Conservation (phyloP, 2,888 invertebrate genomes). For the Lutraria lutraria region DNA sequence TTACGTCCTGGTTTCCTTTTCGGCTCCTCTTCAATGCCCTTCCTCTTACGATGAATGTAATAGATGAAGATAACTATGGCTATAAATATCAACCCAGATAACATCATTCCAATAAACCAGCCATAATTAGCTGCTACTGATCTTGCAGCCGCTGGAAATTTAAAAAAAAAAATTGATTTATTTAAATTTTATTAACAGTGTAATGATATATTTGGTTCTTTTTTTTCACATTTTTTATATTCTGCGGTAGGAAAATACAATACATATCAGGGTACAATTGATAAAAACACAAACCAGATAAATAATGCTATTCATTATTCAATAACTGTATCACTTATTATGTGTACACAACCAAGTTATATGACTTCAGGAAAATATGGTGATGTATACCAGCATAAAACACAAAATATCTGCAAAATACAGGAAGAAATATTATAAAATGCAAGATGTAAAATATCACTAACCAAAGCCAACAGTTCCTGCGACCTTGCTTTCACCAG, state of each 20-base stretch:
- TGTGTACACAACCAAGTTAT: too few species aligned
- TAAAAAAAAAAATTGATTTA: neutral
- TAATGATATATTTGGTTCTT: too few species aligned
- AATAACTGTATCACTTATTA: too few species aligned
- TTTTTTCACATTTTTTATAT: too few species aligned
- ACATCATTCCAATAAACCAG: slow-evolving; percentile 87
- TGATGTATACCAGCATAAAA: too few species aligned
- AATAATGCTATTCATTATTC: too few species aligned
- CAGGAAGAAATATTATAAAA: too few species aligned
- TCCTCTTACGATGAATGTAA: slow-evolving; percentile 52
- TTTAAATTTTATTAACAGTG: neutral
- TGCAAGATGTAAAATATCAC: slow-evolving; percentile 23
- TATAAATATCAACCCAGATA: slow-evolving; percentile 84
- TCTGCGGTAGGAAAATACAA: too few species aligned
- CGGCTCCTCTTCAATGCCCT: slow-evolving; percentile 58
- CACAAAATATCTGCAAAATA: too few species aligned
- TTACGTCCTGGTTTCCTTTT: slow-evolving; percentile 16
- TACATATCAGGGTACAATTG: too few species aligned
- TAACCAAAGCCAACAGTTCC: slow-evolving; percentile 80
- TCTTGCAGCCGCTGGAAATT: slow-evolving; percentile 76
- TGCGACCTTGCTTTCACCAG: slow-evolving; percentile 75
- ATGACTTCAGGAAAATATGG: too few species aligned
- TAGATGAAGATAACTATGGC: slow-evolving; percentile 83
- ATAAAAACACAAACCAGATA: too few species aligned
- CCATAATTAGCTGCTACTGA: slow-evolving; percentile 84